phyloP scores from a whole-genome alignment of 2,797 vertebrate species.

The Octomys mimax region DNA sequence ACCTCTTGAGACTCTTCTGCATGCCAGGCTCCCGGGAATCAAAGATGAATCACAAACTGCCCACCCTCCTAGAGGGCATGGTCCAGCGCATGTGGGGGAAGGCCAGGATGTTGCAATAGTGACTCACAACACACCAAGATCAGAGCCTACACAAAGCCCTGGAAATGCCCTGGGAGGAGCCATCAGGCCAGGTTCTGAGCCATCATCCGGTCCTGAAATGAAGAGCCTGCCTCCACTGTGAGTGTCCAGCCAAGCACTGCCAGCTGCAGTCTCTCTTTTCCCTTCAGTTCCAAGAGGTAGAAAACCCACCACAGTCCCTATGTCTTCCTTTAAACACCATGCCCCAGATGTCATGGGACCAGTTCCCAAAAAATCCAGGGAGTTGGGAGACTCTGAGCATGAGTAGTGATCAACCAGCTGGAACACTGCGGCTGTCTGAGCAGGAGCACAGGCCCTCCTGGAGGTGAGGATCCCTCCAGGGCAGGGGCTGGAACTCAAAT shows the following conservation, averaged over 20 bases:
- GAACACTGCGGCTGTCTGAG: background rate
- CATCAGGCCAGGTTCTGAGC: background rate
- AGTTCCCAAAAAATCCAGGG: background rate
- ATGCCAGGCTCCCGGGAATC: background rate
- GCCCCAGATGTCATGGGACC: background rate
- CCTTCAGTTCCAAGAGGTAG: background rate
- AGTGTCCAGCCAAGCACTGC: background rate
- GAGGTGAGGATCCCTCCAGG: background rate
- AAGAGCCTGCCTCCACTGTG: background rate
- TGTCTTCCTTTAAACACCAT: background rate
- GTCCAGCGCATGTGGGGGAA: background rate
- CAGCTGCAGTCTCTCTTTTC: background rate
- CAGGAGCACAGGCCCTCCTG: background rate
- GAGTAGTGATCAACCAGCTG: background rate
- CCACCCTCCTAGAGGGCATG: background rate
- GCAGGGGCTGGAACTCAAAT: background rate
- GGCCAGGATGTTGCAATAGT: accelerated
- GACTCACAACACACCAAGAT: background rate
- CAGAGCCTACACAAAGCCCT: background rate
- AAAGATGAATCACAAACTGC: background rate
- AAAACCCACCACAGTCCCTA: background rate
- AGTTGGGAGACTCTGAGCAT: background rate
- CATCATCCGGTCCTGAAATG: background rate
- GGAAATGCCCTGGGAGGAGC: background rate
- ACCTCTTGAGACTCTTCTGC: background rate